phyloP scores from a whole-genome alignment of 2,113 vertebrate genomes.

The Lota lota region DNA sequence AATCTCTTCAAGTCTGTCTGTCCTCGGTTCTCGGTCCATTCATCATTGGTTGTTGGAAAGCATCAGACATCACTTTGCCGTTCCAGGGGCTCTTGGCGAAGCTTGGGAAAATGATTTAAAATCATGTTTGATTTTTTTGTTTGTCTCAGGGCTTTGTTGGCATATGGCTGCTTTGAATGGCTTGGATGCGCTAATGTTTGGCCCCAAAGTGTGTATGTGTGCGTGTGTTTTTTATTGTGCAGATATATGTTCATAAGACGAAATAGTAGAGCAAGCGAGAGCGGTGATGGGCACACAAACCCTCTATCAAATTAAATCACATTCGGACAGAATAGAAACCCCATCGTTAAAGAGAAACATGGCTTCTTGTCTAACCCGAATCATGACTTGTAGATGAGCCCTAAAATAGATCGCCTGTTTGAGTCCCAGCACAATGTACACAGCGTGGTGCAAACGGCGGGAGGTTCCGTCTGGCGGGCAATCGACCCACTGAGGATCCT shows the following conservation, averaged over 20 bases:
- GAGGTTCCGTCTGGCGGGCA: not conserved
- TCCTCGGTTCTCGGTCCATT: constrained; percentile 28
- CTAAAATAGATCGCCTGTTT: constrained; percentile 30
- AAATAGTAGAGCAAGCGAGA: not conserved
- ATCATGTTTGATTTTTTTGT: not conserved
- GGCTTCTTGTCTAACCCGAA: constrained; percentile 5
- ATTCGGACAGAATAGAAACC: constrained; percentile 14
- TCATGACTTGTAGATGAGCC: constrained; percentile 37
- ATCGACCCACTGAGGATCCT: not conserved
- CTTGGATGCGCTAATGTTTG: not conserved
- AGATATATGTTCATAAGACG: not conserved
- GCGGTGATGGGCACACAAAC: not conserved
- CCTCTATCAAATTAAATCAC: constrained; percentile 20
- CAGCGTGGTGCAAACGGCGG: not conserved
- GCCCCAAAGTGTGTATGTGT: not conserved
- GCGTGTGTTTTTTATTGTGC: not conserved
- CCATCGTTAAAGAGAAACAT: constrained; percentile 21
- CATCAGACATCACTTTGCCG: constrained; percentile 9
- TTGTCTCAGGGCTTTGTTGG: not conserved
- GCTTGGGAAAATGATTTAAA: constrained; percentile 5
- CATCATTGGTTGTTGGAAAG: constrained; percentile 22
- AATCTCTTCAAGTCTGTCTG: constrained; percentile 7
- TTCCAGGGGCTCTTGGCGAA: not conserved
- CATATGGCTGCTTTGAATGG: not conserved
- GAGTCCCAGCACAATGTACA: not conserved